These are phyloP conservation scores for Nothoprocta perdicaria DNA, from an alignment of 2,113 vertebrate genomes.

Conservation along the genomic window DNA sequence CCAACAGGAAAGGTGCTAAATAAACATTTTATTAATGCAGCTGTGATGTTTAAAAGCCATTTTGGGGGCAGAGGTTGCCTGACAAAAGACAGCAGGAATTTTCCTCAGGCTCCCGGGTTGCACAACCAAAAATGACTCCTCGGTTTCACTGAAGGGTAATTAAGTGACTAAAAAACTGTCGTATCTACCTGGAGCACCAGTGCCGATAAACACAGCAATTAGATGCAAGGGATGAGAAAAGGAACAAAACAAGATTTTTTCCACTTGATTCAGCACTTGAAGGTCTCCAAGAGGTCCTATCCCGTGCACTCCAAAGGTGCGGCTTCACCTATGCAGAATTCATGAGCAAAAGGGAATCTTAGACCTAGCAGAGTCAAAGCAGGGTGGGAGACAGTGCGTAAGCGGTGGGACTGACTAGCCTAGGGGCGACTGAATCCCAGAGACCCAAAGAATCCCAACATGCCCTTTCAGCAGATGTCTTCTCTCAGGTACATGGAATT, in stretches of 20 bases:
- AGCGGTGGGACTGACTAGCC: not conserved
- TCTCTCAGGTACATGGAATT: not conserved
- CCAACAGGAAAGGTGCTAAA: slow-evolving; percentile 73
- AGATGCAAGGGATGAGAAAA: not conserved
- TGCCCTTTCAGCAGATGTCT: not conserved
- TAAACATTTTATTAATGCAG: slow-evolving; percentile 72
- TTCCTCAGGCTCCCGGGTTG: slow-evolving; percentile 22
- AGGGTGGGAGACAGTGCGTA: not conserved
- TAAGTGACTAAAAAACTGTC: not conserved
- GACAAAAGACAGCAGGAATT: slow-evolving; percentile 13
- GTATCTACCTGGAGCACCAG: not conserved
- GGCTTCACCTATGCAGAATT: not conserved
- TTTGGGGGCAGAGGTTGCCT: slow-evolving; percentile 38
- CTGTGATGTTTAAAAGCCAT: slow-evolving; percentile 38
- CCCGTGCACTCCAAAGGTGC: accelerated
- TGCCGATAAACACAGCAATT: not conserved
- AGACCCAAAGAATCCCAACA: not conserved
- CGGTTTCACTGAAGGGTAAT: not conserved
- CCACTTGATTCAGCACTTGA: accelerated
- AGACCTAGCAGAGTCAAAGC: not conserved
- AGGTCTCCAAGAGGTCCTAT: not conserved
- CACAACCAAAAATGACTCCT: not conserved
- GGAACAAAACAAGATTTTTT: not conserved
- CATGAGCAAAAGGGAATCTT: not conserved
- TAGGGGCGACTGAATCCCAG: not conserved